Percentiles rank a stretch among this genome's conserved stretches.
Conservation (phyloP, 1,140 invertebrate genomes). For the Neodiprion fabricii region DNA sequence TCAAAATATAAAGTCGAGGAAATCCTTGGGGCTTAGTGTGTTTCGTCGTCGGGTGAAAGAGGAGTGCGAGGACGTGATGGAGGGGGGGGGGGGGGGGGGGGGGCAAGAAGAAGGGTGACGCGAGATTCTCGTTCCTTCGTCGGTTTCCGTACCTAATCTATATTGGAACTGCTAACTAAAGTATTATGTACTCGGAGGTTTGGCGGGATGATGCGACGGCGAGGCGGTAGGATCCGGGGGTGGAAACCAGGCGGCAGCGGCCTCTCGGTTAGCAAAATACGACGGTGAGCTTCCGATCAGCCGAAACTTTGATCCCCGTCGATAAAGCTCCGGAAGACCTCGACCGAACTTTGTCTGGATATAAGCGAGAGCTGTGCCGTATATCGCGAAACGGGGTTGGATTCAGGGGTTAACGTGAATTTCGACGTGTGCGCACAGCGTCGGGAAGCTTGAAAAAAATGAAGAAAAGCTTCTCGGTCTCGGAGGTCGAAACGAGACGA, state of each 20-base stretch:
- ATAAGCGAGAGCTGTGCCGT: no score
- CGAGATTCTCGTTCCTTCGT: neutral
- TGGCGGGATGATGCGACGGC: no score
- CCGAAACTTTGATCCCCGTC: neutral
- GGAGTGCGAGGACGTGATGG: neutral
- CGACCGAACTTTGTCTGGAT: neutral
- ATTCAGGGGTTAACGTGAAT: no score
- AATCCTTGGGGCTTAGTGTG: neutral
- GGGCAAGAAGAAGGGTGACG: neutral
- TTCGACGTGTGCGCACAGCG: no score
- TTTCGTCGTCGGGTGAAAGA: neutral
- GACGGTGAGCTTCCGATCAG: neutral
- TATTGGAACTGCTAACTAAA: slow-evolving; percentile 3
- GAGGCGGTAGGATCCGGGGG: no score
- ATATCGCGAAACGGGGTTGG: neutral
- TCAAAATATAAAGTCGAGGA: neutral
- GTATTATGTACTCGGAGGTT: neutral
- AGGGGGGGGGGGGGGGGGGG: neutral
- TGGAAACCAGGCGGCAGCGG: no score
- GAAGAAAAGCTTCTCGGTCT: no score
- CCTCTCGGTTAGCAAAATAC: neutral
- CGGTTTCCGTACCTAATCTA: neutral
- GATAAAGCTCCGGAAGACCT: neutral
- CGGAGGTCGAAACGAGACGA: no score
- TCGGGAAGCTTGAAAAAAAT: neutral